Base-by-base conservation (phyloP, 2,113 vertebrate species). In the Actenoides lindsayi region DNA sequence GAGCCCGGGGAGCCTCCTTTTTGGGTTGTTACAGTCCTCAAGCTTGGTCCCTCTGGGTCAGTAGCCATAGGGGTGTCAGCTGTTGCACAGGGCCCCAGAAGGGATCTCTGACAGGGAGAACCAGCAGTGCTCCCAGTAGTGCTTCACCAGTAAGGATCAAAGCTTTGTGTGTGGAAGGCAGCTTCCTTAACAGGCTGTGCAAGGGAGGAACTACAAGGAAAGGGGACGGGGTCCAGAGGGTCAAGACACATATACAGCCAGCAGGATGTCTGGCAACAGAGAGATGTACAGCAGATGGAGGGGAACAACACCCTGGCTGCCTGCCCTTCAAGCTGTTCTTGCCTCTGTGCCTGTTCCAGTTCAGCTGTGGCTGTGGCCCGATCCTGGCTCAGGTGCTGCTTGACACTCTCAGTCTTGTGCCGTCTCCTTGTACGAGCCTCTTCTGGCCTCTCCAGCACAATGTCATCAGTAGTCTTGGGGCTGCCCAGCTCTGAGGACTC, bases 391-490 rank as follows among this genome's bases (percentile, higher is more conserved):
- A 98, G 98, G 19, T 99, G 99, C 94, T 99, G 99, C 90, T 99
- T 99, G 14, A 99, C 98, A 3, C 88, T 99, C 97, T 99, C 99
- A 0, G 99, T 99, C 97, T 99, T 99, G 98, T 99, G 99, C 11
- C 99, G 98, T 1, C 99, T 97, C 7, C 98, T 98, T 0, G 98
- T 98, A 23, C 99, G 98, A 42, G 98, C 98, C 87, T 99, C 99
- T 87, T 99, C 99, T 10, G 98, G 99, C 59, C 97, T 98, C 93
- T 99, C 99, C 80, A 99, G 98, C 54, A 99, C 98, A 23, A 99
- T 99, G 95, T 99, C 99, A 9, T 99, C 99, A 0, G 99, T 99
- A 27, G 99, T 99, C 97, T 99, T 99, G 16, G 99, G 99, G 89
- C 98, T 99, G 35, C 99, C 98, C 57, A 99, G 98, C 91, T 99